phyloP scores from a whole-genome alignment of 1,140 invertebrate species.

The Macrocentrus cingulum region DNA sequence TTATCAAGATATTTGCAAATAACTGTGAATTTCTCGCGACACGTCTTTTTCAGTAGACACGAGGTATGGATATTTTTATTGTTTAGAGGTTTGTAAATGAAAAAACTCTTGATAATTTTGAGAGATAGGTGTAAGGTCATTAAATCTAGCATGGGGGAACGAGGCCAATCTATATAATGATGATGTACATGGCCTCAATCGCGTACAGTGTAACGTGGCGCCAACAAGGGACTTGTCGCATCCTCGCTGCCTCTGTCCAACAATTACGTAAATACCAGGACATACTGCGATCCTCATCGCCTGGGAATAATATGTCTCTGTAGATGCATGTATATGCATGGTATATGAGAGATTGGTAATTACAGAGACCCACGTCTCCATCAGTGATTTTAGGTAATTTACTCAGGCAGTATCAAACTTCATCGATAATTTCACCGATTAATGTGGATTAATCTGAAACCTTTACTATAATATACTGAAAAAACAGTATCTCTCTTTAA shows the following conservation, averaged over 20 bases:
- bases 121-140: too few species aligned
- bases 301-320: conserved; percentile 24
- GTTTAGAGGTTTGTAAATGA: too few species aligned
- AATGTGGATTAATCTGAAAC: too few species aligned
- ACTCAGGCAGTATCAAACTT: background rate
- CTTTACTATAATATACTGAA: too few species aligned
- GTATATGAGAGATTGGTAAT: conserved; percentile 1
- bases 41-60: too few species aligned
- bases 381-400: conserved; percentile 5
- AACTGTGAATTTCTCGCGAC: too few species aligned
- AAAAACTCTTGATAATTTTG: too few species aligned
- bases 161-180: conserved; percentile 17
- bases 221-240: conserved; percentile 19
- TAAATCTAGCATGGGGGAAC: too few species aligned
- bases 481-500: too few species aligned
- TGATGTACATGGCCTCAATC: conserved; percentile 32
- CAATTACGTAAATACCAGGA: conserved; percentile 39
- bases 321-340: background rate
- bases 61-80: too few species aligned
- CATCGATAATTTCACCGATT: background rate
- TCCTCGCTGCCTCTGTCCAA: conserved; percentile 27
- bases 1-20: too few species aligned
- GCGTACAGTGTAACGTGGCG: conserved; percentile 20
- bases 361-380: conserved; percentile 2
- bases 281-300: conserved; percentile 22